These are phyloP conservation scores for Enteromius argenteus DNA, from an alignment of 2,797 vertebrate species.

Conservation along the genomic window DNA sequence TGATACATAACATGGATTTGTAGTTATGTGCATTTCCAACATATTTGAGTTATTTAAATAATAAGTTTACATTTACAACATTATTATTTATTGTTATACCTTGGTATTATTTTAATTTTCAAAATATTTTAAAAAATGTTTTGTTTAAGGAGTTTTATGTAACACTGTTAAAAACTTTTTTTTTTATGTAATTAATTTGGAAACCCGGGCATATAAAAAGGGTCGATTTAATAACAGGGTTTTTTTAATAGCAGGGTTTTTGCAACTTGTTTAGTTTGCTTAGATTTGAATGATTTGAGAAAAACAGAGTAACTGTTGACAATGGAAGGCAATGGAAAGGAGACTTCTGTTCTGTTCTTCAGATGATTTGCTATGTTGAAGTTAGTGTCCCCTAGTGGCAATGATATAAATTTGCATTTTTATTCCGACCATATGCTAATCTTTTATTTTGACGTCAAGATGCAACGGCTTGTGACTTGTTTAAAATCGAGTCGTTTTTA, in stretches of 20 bases:
- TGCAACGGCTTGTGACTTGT: too few species aligned
- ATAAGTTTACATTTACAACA: not conserved
- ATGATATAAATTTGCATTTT: too few species aligned
- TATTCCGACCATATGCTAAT: too few species aligned
- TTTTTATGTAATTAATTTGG: not conserved
- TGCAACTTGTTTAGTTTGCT: not conserved
- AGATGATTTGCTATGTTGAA: not conserved
- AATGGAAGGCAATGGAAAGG: not conserved
- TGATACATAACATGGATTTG: not conserved
- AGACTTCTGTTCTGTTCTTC: not conserved
- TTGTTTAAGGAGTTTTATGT: not conserved
- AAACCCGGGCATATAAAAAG: not conserved
- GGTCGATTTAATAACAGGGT: not conserved
- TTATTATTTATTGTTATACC: not conserved
- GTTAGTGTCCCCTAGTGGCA: too few species aligned
- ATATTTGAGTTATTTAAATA: not conserved
- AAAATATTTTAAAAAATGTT: too few species aligned
- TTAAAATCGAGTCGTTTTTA: too few species aligned
- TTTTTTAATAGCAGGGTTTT: not conserved
- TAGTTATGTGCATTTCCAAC: not conserved
- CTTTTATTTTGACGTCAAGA: too few species aligned
- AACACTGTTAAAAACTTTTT: not conserved
- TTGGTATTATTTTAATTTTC: not conserved
- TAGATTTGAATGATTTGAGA: not conserved
- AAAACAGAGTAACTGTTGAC: not conserved